Conservation (phyloP, 1,140 invertebrate species). For the Ganaspis sp. region DNA sequence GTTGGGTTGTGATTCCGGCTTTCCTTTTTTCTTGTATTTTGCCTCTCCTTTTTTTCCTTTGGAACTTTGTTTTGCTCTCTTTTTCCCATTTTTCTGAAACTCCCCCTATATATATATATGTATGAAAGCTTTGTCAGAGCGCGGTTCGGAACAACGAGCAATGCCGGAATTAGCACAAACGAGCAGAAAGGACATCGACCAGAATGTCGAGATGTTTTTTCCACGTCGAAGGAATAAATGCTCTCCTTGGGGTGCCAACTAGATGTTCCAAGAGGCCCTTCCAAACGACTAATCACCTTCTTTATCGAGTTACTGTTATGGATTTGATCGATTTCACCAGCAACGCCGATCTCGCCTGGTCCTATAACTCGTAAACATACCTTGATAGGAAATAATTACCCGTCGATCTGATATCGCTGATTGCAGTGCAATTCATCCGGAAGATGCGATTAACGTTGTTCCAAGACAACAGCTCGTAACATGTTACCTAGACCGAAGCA, state of each 20-base stretch:
- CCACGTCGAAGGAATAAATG: not conserved
- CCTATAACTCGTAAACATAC: not conserved
- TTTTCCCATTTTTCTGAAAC: constrained; percentile 3
- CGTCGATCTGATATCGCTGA: constrained; percentile 28
- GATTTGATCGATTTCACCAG: not conserved
- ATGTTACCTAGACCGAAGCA: constrained; percentile 10
- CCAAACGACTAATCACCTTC: not conserved
- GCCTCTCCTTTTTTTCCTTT: not conserved
- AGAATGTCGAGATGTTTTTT: not conserved
- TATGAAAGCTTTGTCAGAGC: constrained; percentile 19
- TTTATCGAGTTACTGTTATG: constrained; percentile 6
- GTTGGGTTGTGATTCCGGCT: constrained; percentile 2
- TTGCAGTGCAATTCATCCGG: constrained; percentile 26
- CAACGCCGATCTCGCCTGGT: not conserved
- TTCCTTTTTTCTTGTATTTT: not conserved
- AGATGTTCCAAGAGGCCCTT: not conserved
- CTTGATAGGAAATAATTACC: constrained; percentile 9
- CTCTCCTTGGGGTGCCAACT: not conserved
- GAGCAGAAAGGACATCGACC: constrained; percentile 7
- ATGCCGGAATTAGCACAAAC: constrained; percentile 9
- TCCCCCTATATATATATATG: not conserved
- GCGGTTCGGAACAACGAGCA: constrained; percentile 24
- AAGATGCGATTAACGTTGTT: constrained; percentile 27
- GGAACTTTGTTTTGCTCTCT: not conserved
- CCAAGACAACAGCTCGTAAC: constrained; percentile 20